Percentiles rank a stretch among this genome's conserved stretches.
Conservation (phyloP, 1,140 invertebrate species). For the Nephotettix cincticeps region DNA sequence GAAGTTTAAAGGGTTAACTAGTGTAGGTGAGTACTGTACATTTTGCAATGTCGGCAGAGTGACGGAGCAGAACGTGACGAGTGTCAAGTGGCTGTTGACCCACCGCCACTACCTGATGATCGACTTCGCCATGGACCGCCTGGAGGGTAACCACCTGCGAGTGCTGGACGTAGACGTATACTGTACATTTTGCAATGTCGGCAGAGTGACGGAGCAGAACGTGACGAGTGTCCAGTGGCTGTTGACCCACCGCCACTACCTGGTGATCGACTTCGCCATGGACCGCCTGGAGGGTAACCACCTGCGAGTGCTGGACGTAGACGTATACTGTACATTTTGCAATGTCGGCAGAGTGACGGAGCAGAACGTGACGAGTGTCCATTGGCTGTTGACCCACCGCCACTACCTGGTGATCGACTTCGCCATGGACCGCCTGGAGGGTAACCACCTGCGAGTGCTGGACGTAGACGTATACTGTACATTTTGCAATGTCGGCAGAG, state of each 20-base stretch:
- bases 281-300: constrained; percentile 76
- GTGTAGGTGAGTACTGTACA: too few species aligned
- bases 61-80: constrained; percentile 57
- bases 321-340: constrained; percentile 85
- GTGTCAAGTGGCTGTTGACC: constrained; percentile 64
- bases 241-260: constrained; percentile 67
- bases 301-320: constrained; percentile 73
- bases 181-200: too few species aligned
- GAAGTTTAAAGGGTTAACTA: neutral
- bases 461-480: constrained; percentile 81
- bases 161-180: constrained; percentile 67
- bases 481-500: too few species aligned
- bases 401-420: constrained; percentile 81
- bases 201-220: constrained; percentile 47
- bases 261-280: constrained; percentile 77
- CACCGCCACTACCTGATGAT: constrained; percentile 76
- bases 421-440: constrained; percentile 66
- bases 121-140: constrained; percentile 65
- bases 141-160: constrained; percentile 79
- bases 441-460: constrained; percentile 77
- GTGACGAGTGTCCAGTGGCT: constrained; percentile 65
- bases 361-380: constrained; percentile 62
- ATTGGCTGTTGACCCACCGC: constrained; percentile 65
- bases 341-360: constrained; percentile 26
- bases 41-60: too few species aligned